Base-by-base conservation (phyloP, 2,888 invertebrate genomes). In the Eugnorisma glareosa region DNA sequence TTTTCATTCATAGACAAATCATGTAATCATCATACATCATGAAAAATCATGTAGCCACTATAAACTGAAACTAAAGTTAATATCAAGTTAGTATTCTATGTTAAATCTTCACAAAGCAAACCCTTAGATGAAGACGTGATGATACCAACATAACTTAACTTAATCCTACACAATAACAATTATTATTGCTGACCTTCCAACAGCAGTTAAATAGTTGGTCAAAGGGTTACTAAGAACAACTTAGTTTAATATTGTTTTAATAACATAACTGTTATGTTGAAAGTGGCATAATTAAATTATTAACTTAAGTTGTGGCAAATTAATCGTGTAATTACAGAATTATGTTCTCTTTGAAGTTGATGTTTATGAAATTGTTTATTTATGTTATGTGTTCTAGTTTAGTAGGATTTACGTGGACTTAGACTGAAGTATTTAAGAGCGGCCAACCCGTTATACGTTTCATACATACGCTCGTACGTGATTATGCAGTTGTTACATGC, bases 161-260 rank as follows among this genome's bases (percentile, higher is more conserved):
- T 31, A 59, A 59, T 43, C 73, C 51, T 66, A 28, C 63, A 81
- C 6, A 37, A 45, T 57, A 61, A 81, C 31, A 35, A 51, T 70
- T 43, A 57, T 76, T 61, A 54, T 37, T 78, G 63, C 69, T 61
- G 68, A 45, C 83, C 71, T 77, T 37, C 21, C 31, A 57, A 57
- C 71, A 43, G 35, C 31, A 67, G 13, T 78, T 31, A 61, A 67
- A 77, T 72, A 72, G 24, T 68, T 54, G 77, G 78, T 78, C 79
- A 73, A 64, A 84, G 67, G 79, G 74, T 83, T 64, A 7, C 28
- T 5, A 37, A 79, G 21, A 15, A n/a, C 10, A 51, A 83, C n/a
- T 79, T 59, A 73, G 69, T 73, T 83, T 68, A 79, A 79, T 81
- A 37, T 71, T 71, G 73, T 70, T 82, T 59, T 59, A 83, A 82